A percentile compares a stretch with the other conserved stretches of the same genome.
These are phyloP conservation scores for Dynastes grantii DNA, from an alignment of 2,888 invertebrate species.

Conservation along the genomic window DNA sequence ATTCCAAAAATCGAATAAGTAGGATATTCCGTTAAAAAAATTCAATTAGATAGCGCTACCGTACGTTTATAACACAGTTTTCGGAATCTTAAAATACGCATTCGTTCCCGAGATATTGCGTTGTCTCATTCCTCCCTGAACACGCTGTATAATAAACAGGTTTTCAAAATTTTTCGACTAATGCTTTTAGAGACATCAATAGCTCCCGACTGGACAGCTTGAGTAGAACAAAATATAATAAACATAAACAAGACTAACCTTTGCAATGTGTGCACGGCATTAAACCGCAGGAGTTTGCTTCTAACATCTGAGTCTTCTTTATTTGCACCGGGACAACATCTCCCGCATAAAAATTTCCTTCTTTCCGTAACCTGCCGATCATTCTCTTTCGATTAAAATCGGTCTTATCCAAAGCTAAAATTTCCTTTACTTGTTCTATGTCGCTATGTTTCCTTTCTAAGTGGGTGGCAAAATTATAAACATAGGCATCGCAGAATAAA, in stretches of 20 bases:
- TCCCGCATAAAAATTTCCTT: constrained; percentile 17
- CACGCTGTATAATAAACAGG: too few relatives aligned
- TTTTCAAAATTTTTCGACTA: too few relatives aligned
- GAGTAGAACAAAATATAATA: not conserved
- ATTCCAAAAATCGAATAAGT: too few relatives aligned
- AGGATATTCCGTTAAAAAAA: too few relatives aligned
- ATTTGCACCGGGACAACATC: not conserved
- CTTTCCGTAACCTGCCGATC: not conserved
- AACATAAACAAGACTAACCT: not conserved
- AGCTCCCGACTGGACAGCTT: too few relatives aligned
- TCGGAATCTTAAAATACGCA: too few relatives aligned
- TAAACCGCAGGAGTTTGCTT: not conserved
- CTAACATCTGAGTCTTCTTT: not conserved
- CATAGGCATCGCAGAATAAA: not conserved
- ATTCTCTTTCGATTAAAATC: not conserved
- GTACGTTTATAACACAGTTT: too few relatives aligned
- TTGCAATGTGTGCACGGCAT: constrained; percentile 23
- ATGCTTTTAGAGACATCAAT: too few relatives aligned
- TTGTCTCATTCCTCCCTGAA: too few relatives aligned
- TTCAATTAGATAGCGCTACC: too few relatives aligned
- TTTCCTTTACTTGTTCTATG: not conserved
- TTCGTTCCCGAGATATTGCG: too few relatives aligned
- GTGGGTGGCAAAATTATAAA: not conserved
- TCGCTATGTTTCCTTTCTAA: not conserved
- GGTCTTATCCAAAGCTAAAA: not conserved